Conservation (phyloP, 2,888 invertebrate genomes). For the Microchrysa polita region DNA sequence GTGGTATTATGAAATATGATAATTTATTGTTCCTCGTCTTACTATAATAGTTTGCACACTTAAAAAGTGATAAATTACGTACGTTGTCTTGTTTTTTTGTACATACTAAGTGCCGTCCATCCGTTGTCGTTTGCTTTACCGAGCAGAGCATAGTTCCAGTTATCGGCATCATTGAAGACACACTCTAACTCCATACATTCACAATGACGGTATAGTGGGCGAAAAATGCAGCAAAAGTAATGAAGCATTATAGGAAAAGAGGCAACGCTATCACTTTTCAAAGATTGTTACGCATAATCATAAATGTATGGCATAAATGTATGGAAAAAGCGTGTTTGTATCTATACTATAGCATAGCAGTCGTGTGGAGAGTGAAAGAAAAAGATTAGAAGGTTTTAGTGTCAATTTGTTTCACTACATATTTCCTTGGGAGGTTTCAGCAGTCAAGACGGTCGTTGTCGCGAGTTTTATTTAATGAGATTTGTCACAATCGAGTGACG, state of each 20-base stretch:
- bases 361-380: background rate
- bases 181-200: too few relatives aligned
- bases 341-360: too few relatives aligned
- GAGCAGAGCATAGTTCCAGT: too few relatives aligned
- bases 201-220: background rate
- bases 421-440: background rate
- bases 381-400: constrained; percentile 17
- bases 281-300: too few relatives aligned
- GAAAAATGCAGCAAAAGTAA: background rate
- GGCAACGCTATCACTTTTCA: background rate
- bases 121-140: too few relatives aligned
- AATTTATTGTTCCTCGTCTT: constrained; percentile 28
- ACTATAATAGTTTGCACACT: constrained; percentile 33
- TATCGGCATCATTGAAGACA: too few relatives aligned
- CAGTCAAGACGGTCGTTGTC: too few relatives aligned
- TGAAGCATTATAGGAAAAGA: background rate
- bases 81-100: background rate
- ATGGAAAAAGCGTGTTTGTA: too few relatives aligned
- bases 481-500: too few relatives aligned
- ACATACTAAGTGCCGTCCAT: too few relatives aligned
- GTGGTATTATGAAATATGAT: constrained; percentile 32
- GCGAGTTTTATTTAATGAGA: too few relatives aligned
- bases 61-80: constrained; percentile 31
- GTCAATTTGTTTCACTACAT: constrained; percentile 1
- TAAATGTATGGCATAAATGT: background rate